Evolutionary conservation across 2,113 vertebrate species (phyloP), one percentile per base, ranked within the genome.

Genomic region (Spilogale gracilis): DNA sequence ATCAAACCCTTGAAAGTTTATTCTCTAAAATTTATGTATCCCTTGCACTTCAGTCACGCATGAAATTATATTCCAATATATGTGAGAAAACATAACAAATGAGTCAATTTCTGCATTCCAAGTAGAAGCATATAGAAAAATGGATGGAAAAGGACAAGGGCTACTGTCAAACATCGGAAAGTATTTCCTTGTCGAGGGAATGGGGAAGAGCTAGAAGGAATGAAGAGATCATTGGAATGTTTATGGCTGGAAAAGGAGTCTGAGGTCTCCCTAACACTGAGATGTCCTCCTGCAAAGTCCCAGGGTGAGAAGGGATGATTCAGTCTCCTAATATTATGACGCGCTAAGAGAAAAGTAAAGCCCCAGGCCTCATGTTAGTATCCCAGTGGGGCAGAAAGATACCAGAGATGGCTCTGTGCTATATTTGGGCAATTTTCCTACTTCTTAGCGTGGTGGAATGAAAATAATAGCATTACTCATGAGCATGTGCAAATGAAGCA

Each of bases 41-140:
- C 20, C 11, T 82, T 74, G 9, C 4, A 58, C 30, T 83, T 83
- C 43, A 63, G 17, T 60, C 87, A 43, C 7, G 9, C 54, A 23
- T 80, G 30, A 86, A 95, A 93, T 61, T 84, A 60, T 30, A 74
- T 83, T 16, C 27, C 48, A 60, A 17, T 27, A 67, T 10, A 52
- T 67, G 11, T 32, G 95, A 83, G 32, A 20, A 78, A 82, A 86
- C 11, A 90, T 52, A 84, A 80, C 21, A 43, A 80, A 91, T n/a
- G 18, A n/a, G 5, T 61, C n/a, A 6, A n/a, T 50, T 50, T 82
- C 50, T 78, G 54, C 6, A 12, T 92, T 93, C 74, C 2, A 1
- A 27, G 32, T 67, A 76, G 63, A 58, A 25, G 18, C 17, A 2
- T 30, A 48, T 7, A 30, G 43, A 79, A 82, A 61, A 93, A 12